These are phyloP conservation scores for Chrysopa pallens DNA, from an alignment of 1,140 invertebrate species.

Conservation along the genomic window DNA sequence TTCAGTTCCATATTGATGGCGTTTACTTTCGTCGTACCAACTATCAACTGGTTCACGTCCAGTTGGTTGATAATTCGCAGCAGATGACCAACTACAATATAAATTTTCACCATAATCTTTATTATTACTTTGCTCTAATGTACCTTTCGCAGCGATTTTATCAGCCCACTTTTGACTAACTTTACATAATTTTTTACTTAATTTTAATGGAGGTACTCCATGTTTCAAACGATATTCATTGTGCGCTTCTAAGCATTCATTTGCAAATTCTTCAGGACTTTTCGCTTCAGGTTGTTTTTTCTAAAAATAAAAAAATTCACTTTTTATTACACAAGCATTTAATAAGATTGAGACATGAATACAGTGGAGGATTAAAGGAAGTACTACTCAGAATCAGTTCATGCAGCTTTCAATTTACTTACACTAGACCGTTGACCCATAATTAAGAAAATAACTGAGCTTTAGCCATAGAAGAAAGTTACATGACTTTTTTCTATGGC, in stretches of 20 bases:
- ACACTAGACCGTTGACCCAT: too few relatives aligned
- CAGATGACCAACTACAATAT: slow-evolving; percentile 42
- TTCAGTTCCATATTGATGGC: slow-evolving; percentile 37
- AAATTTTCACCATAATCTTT: slow-evolving; percentile 38
- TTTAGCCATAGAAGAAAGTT: too few relatives aligned
- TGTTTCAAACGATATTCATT: slow-evolving; percentile 43
- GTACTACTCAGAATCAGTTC: too few relatives aligned
- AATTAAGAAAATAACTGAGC: too few relatives aligned
- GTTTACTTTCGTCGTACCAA: slow-evolving; percentile 51
- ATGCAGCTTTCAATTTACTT: too few relatives aligned
- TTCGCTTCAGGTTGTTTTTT: not conserved
- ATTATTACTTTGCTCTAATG: slow-evolving; percentile 32
- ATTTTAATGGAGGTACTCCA: slow-evolving; percentile 32
- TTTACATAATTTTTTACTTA: slow-evolving; percentile 38
- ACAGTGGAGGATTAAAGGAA: too few relatives aligned
- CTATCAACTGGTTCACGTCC: slow-evolving; percentile 53
- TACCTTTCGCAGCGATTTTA: slow-evolving; percentile 29
- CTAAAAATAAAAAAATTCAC: not conserved
- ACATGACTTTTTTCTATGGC: too few relatives aligned
- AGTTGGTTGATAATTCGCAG: slow-evolving; percentile 35
- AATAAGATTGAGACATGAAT: too few relatives aligned
- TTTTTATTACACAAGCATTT: too few relatives aligned
- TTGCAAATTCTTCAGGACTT: not conserved
- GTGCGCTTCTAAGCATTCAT: slow-evolving; percentile 36
- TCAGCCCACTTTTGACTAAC: slow-evolving; percentile 42